phyloP scores from a whole-genome alignment of 2,888 invertebrate genomes.

The Sialis lutaria region DNA sequence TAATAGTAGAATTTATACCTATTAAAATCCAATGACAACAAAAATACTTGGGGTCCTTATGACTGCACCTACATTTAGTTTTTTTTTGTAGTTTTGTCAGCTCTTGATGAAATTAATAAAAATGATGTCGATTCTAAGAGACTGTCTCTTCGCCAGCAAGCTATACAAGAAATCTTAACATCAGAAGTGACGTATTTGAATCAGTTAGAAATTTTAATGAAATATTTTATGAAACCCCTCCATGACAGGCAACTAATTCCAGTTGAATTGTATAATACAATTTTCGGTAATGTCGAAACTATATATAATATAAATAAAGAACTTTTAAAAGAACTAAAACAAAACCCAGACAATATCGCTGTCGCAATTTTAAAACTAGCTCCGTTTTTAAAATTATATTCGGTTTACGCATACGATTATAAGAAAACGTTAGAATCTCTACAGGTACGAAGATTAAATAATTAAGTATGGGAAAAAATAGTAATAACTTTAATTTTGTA shows the following conservation, averaged over 20 bases:
- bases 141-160: slow-evolving; percentile 28
- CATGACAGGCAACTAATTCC: slow-evolving; percentile 31
- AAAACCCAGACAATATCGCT: slow-evolving; percentile 37
- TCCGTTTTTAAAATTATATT: slow-evolving; percentile 62
- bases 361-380: slow-evolving; percentile 50
- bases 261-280: slow-evolving; percentile 27
- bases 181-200: slow-evolving; percentile 52
- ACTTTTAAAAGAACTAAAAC: slow-evolving; percentile 35
- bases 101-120: slow-evolving; percentile 30
- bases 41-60: neutral
- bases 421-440: slow-evolving; percentile 40
- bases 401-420: slow-evolving; percentile 59
- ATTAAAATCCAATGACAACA: slow-evolving; percentile 3
- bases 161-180: slow-evolving; percentile 46
- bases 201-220: slow-evolving; percentile 45
- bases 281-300: slow-evolving; percentile 46
- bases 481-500: neutral
- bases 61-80: neutral
- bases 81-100: slow-evolving; percentile 31
- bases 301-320: slow-evolving; percentile 45
- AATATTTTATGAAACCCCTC: slow-evolving; percentile 42
- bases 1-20: neutral
- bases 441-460: slow-evolving; percentile 27
- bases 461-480: neutral
- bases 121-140: slow-evolving; percentile 16